phyloP scores from a whole-genome alignment of 2,113 vertebrate species.

The Poecilia latipinna region DNA sequence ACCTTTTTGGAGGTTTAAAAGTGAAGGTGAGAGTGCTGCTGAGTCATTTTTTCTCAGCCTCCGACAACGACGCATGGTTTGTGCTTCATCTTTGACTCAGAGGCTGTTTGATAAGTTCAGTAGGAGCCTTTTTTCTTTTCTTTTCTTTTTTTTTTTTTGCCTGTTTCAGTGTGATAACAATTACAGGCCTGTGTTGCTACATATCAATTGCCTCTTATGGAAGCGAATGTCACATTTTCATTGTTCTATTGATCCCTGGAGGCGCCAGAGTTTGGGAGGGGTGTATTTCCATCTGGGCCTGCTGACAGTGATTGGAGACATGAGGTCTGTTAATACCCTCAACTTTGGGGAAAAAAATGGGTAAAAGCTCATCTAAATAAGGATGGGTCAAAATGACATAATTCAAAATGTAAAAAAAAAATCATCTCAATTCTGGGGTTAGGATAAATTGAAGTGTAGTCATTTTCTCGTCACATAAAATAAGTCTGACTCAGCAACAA shows the following conservation, averaged over 20 bases:
- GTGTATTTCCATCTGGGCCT: conserved; percentile 22
- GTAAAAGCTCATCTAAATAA: conserved; percentile 51
- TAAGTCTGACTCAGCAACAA: too few relatives aligned
- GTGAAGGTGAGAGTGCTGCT: conserved; percentile 5
- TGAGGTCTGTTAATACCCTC: conserved; percentile 9
- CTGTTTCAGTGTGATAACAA: conserved; percentile 6
- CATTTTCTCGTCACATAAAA: too few relatives aligned
- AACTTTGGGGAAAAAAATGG: conserved; percentile 9
- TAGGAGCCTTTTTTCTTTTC: background rate
- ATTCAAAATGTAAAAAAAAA: too few relatives aligned
- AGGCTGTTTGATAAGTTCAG: conserved; percentile 36
- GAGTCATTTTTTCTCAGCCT: conserved; percentile 30
- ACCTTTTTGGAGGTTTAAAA: conserved; percentile 19
- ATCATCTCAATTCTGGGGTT: too few relatives aligned
- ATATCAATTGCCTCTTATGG: conserved; percentile 43
- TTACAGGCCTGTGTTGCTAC: conserved; percentile 47
- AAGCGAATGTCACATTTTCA: conserved; percentile 30
- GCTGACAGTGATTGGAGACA: conserved; percentile 6
- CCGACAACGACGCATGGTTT: conserved; percentile 26
- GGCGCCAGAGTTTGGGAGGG: background rate
- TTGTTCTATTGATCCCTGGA: conserved; percentile 42
- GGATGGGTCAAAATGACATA: conserved; percentile 62
- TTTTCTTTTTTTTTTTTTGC: background rate
- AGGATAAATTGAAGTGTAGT: too few relatives aligned
- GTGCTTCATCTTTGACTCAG: conserved; percentile 45